Percentiles rank a stretch among this genome's conserved stretches.
These are phyloP conservation scores for Genyomyrus donnyi DNA, from an alignment of 2,113 vertebrate species.

Conservation along the genomic window DNA sequence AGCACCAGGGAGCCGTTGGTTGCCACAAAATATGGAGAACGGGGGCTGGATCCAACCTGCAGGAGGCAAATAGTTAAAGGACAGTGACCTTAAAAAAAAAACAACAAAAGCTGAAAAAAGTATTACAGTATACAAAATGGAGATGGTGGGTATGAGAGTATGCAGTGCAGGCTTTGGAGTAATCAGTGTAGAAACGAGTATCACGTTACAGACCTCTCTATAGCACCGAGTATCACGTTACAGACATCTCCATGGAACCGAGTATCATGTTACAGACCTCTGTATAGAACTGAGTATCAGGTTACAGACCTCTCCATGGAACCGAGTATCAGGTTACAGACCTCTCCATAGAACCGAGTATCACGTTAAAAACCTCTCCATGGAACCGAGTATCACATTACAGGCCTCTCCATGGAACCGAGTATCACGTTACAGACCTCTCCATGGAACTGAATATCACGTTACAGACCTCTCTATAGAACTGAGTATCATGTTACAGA, in stretches of 20 bases:
- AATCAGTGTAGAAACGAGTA: neutral
- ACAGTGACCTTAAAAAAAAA: neutral
- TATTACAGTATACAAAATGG: neutral
- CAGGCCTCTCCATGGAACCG: too few relatives aligned
- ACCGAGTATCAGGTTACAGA: too few relatives aligned
- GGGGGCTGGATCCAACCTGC: constrained; percentile 61
- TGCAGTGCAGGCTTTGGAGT: neutral
- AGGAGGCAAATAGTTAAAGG: constrained; percentile 25
- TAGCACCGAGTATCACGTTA: too few relatives aligned
- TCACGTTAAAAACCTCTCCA: too few relatives aligned
- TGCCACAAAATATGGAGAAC: constrained; percentile 54
- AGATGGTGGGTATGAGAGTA: neutral
- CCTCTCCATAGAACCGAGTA: neutral
- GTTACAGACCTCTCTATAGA: too few relatives aligned
- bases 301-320: too few relatives aligned
- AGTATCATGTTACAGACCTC: too few relatives aligned
- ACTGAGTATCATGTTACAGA: neutral
- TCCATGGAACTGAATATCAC: neutral
- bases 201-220: neutral
- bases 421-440: neutral
- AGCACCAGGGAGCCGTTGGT: constrained; percentile 74
- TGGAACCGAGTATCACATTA: neutral
- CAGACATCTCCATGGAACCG: too few relatives aligned
- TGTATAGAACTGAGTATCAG: too few relatives aligned
- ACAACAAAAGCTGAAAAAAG: neutral